A percentile compares a stretch with the other conserved stretches of the same genome.
phyloP scores from a whole-genome alignment of 2,888 invertebrate genomes.

The Drosophila neotestacea region DNA sequence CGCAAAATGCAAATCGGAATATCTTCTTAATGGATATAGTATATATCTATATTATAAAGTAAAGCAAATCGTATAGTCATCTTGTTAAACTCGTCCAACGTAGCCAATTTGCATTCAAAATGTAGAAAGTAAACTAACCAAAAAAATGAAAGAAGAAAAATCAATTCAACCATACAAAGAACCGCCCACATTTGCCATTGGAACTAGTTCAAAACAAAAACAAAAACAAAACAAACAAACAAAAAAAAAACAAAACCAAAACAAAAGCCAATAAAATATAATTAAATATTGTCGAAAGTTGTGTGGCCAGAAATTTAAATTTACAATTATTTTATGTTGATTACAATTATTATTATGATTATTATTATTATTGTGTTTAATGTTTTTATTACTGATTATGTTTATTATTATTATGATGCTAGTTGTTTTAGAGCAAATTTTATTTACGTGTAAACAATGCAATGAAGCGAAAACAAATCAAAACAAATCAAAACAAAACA shows the following conservation, averaged over 20 bases:
- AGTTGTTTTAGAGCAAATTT: conserved; percentile 63
- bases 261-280: neutral
- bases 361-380: conserved; percentile 56
- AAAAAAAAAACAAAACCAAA: conserved; percentile 4
- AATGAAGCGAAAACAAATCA: conserved; percentile 17
- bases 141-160: conserved; percentile 1
- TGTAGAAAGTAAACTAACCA: conserved; percentile 33
- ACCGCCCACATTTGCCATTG: conserved; percentile 45
- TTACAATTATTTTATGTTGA: conserved; percentile 51
- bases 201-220: conserved; percentile 24
- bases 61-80: conserved; percentile 32
- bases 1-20: neutral
- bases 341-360: conserved; percentile 38
- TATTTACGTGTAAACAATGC: conserved; percentile 28
- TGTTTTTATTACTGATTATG: conserved; percentile 60
- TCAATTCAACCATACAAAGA: conserved; percentile 7
- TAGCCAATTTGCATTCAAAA: conserved; percentile 59
- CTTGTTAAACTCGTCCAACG: conserved; percentile 48
- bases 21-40: neutral
- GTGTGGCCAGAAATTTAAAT: conserved; percentile 27
- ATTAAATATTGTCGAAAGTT: conserved; percentile 32
- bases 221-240: conserved; percentile 7
- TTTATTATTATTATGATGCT: conserved; percentile 54
- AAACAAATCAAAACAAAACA: conserved; percentile 11
- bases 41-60: conserved; percentile 6